A percentile compares a stretch with the other conserved stretches of the same genome.
Evolutionary conservation across 1,140 invertebrate species (phyloP).

Genomic region (Tetraneura akinire): DNA sequence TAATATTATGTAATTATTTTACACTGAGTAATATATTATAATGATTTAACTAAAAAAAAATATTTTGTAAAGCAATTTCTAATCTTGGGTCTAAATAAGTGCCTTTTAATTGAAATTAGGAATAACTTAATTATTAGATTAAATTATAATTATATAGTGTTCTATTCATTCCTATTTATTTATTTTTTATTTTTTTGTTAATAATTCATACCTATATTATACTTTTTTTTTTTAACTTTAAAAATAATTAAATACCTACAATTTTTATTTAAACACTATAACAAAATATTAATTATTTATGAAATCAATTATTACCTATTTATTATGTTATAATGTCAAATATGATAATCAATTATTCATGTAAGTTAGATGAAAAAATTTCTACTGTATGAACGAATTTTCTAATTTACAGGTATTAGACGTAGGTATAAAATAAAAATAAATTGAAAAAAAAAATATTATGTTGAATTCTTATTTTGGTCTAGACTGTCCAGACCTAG

Average conservation of each 20-base stretch:
- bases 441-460: conserved; percentile 7
- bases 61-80: conserved; percentile 49
- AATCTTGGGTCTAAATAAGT: conserved; percentile 50
- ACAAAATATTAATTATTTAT: no score
- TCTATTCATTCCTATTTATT: conserved; percentile 2
- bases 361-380: background rate
- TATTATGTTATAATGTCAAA: background rate
- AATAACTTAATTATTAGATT: conserved; percentile 16
- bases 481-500: no score
- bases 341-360: background rate
- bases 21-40: conserved; percentile 24
- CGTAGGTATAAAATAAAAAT: background rate
- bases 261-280: no score
- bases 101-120: conserved; percentile 40
- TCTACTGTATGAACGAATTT: conserved; percentile 34
- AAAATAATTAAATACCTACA: no score
- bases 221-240: no score
- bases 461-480: background rate
- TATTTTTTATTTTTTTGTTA: background rate
- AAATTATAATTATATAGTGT: conserved; percentile 4
- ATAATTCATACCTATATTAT: background rate
- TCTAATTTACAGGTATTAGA: conserved; percentile 47
- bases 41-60: no score
- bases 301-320: background rate
- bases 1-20: no score